phyloP scores from a whole-genome alignment of 2,113 vertebrate genomes.

The Butorides virescens region DNA sequence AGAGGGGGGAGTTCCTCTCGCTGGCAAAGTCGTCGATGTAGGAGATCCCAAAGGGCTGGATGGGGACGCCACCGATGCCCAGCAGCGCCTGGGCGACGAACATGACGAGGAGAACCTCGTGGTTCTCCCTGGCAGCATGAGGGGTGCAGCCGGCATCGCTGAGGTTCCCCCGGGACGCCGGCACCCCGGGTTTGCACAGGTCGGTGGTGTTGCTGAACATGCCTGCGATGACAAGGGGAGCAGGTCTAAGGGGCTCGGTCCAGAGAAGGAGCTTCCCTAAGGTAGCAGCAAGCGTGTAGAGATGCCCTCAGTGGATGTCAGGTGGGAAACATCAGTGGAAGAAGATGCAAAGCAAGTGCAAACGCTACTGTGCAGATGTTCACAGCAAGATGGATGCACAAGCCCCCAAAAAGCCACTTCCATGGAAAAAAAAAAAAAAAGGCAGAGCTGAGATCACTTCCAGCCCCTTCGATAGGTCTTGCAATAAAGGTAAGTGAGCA shows the following conservation, averaged over 20 bases:
- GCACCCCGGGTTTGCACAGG: constrained; percentile 62
- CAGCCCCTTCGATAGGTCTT: not conserved
- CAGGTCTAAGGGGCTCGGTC: accelerated
- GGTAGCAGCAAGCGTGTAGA: not conserved
- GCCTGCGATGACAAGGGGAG: constrained; percentile 33
- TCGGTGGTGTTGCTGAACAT: constrained; percentile 46
- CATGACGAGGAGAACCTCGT: constrained; percentile 79
- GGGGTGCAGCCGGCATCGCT: constrained; percentile 55
- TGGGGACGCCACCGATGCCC: constrained; percentile 86
- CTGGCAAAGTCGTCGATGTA: constrained; percentile 94
- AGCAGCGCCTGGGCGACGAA: constrained; percentile 86
- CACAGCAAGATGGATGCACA: accelerated
- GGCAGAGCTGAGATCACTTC: not conserved
- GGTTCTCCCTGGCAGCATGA: not conserved
- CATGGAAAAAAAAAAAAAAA: not conserved
- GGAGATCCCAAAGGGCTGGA: constrained; percentile 96
- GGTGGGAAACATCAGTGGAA: accelerated
- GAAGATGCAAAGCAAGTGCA: not conserved
- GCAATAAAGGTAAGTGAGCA: not conserved
- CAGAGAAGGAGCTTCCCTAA: not conserved
- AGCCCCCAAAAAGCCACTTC: not conserved
- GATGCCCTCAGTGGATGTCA: no score
- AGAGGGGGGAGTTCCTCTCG: constrained; percentile 89
- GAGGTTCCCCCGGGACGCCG: accelerated
- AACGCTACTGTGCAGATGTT: not conserved